phyloP scores from a whole-genome alignment of 30 jellyfish, hydroid and myxozoan species.

The Nemopilema nomurai region DNA sequence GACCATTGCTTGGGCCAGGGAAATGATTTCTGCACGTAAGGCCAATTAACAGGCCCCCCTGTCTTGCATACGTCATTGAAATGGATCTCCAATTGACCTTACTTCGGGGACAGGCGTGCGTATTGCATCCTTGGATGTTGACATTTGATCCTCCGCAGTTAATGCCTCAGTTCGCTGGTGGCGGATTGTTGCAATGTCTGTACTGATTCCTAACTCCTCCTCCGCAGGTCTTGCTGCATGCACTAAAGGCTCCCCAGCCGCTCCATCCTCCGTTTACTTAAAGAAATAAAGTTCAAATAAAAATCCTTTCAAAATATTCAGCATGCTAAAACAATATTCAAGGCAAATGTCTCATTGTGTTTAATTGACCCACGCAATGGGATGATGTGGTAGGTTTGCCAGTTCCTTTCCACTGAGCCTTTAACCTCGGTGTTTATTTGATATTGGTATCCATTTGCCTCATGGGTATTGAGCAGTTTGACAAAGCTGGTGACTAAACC shows the following conservation, averaged over 20 bases:
- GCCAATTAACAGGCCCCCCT: not conserved
- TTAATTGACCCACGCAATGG: no score
- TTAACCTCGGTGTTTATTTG: no score
- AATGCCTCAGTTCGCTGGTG: constrained; percentile 36
- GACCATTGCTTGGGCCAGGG: no score
- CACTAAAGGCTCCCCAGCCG: constrained; percentile 31
- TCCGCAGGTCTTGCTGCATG: constrained; percentile 36
- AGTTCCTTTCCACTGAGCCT: no score
- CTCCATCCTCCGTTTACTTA: constrained; percentile 52
- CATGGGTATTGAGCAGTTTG: no score
- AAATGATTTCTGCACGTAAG: not conserved
- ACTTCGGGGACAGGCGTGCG: constrained; percentile 15
- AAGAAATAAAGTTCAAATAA: not conserved
- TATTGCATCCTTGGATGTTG: not conserved
- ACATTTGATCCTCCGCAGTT: not conserved
- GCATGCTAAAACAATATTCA: not conserved
- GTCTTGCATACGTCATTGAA: not conserved
- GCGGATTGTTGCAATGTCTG: constrained; percentile 16
- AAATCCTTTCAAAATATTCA: not conserved
- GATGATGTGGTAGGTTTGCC: no score
- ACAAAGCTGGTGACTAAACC: no score
- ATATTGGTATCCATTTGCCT: no score
- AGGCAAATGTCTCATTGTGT: not conserved
- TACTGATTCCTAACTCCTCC: constrained; percentile 20
- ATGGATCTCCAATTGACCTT: not conserved